Base-by-base conservation (phyloP, 2,797 vertebrate genomes). In the Platyrinchus mystaceus region DNA sequence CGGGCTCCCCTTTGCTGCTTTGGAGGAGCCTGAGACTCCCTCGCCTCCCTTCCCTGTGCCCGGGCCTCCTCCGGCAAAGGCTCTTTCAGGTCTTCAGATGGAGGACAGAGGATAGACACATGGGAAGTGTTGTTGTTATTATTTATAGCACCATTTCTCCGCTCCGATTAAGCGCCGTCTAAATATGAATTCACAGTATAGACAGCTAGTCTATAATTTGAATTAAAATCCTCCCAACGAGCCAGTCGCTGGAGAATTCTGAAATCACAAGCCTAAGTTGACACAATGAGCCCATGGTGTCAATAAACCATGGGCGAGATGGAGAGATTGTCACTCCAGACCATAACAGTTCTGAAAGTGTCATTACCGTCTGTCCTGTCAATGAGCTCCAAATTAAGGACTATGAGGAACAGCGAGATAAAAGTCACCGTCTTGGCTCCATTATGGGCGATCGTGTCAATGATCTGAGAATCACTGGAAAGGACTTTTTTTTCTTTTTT, bases 331-430 rank as follows among this genome's bases (percentile, higher is more conserved):
- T 97, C 97, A 96, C 96, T 88, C 78, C 86, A 94, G 96, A 95
- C 97, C 97, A 84, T 93, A 96, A 96, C 96, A 96, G 96, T 97
- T 95, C 94, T 97, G 93, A 96, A 97, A 97, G 95, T 97, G 96
- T 97, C 97, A 97, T 97, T 97, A 97, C 92, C 91, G 95, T 93
- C 96, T 96, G 96, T 96, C 84, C 74, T 96, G 96, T 96, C 97
- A 97, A 95, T 94, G 97, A 97, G 96, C 95, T 97, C 96, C 97
- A 95, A 96, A 97, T 97, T 97, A 97, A 96, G 94, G 94, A 86
- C 93, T 92, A 93, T 76, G 87, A 95, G 80, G 82, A 95, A 88
- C 76, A 90, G 90, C 53, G 92, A 93, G 96, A 97, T 96, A 93
- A 97, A 97, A 98, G 97, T 96, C 96, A 94, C 91, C 70, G 89